Conservation (phyloP, 2,888 invertebrate species). For the Acleris holmiana region DNA sequence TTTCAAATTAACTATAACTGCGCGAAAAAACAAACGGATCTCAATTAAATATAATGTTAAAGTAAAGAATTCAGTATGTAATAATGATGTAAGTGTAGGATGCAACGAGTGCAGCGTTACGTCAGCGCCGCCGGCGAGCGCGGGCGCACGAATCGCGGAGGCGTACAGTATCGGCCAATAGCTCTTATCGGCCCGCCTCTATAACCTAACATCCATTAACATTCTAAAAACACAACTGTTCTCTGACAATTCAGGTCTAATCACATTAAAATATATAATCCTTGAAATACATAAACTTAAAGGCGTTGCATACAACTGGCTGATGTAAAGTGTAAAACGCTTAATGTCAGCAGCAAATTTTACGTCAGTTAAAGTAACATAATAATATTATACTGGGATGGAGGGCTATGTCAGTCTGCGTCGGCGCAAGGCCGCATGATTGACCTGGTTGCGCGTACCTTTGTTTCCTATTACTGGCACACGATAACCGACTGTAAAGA, state of each 20-base stretch:
- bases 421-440: slow-evolving; percentile 65
- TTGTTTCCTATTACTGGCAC: slow-evolving; percentile 62
- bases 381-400: slow-evolving; percentile 47
- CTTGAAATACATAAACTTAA: too few species aligned
- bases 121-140: slow-evolving; percentile 53
- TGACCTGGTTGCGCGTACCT: slow-evolving; percentile 79
- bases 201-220: slow-evolving; percentile 45
- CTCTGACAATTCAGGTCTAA: background rate
- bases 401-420: slow-evolving; percentile 58
- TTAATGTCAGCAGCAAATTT: background rate
- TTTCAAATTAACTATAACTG: background rate
- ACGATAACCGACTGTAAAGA: slow-evolving; percentile 58
- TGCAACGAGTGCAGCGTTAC: slow-evolving; percentile 61
- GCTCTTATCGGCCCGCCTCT: slow-evolving; percentile 49
- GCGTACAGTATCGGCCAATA: slow-evolving; percentile 35
- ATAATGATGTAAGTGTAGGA: slow-evolving; percentile 39
- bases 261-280: slow-evolving; percentile 1
- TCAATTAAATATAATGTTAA: background rate
- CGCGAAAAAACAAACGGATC: background rate
- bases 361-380: slow-evolving; percentile 13
- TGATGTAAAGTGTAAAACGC: background rate
- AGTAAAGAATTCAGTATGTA: slow-evolving; percentile 41
- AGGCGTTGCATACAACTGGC: background rate
- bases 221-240: slow-evolving; percentile 36
- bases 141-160: slow-evolving; percentile 39